Conservation (phyloP, 2,888 invertebrate species). For the Scrobipalpa atriplicella region DNA sequence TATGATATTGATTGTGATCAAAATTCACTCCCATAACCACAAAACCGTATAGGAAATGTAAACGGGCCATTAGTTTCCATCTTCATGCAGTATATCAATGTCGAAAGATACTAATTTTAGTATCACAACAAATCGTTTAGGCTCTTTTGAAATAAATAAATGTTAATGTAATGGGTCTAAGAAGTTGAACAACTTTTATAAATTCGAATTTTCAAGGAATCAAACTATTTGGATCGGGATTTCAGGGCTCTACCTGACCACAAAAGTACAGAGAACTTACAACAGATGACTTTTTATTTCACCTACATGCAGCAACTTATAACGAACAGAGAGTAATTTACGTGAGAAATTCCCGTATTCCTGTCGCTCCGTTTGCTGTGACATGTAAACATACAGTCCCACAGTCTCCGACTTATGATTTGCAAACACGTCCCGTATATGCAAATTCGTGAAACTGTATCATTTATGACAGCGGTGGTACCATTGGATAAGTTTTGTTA, state of each 20-base stretch:
- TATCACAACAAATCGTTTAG: too few species aligned
- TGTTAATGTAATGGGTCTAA: too few species aligned
- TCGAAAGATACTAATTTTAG: neutral
- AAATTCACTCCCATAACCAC: neutral
- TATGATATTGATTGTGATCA: neutral
- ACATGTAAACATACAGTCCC: neutral
- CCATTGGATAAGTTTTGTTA: neutral
- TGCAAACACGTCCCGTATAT: constrained; percentile 54
- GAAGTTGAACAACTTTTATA: too few species aligned
- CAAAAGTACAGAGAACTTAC: too few species aligned
- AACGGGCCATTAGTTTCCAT: constrained; percentile 28
- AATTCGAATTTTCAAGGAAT: too few species aligned
- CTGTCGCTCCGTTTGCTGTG: constrained; percentile 1
- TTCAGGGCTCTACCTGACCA: too few species aligned
- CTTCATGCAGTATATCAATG: constrained; percentile 16
- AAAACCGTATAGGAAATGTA: constrained; percentile 3
- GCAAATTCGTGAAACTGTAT: constrained; percentile 56
- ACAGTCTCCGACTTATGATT: constrained; percentile 49
- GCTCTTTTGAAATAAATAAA: too few species aligned
- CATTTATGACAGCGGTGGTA: constrained; percentile 47
- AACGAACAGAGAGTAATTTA: neutral
- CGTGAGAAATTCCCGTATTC: neutral
- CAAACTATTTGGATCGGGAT: too few species aligned
- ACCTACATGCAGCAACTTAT: constrained; percentile 22
- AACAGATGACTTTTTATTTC: neutral